A percentile compares a stretch with the other conserved stretches of the same genome.
These are phyloP conservation scores for Mus musculus DNA, from an alignment of 2,113 vertebrate genomes.

Conservation along the genomic window GRCm39 chr12:111654001-111654500, in stretches of 20 bases:
- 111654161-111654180: not conserved
- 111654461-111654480: constrained; percentile 35
- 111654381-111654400: constrained; percentile 77
- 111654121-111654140: not conserved
- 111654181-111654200: not conserved
- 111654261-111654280: not conserved
- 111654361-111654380: constrained; percentile 80
- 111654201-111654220: not conserved
- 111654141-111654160: too few species aligned
- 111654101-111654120: not conserved
- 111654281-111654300: not conserved
- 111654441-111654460: constrained; percentile 74
- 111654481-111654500: not conserved
- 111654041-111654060: too few species aligned
- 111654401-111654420: constrained; percentile 61
- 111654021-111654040: not conserved
- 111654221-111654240: not conserved
- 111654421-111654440: constrained; percentile 76
- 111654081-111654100: not conserved
- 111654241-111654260: not conserved
- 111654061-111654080: not conserved
- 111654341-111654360: constrained; percentile 69
- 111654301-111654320: constrained; percentile 78
- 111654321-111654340: not conserved
- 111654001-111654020: rapidly evolving